Base-by-base conservation (phyloP, 2,888 invertebrate genomes). In the Acrobasis suavella region DNA sequence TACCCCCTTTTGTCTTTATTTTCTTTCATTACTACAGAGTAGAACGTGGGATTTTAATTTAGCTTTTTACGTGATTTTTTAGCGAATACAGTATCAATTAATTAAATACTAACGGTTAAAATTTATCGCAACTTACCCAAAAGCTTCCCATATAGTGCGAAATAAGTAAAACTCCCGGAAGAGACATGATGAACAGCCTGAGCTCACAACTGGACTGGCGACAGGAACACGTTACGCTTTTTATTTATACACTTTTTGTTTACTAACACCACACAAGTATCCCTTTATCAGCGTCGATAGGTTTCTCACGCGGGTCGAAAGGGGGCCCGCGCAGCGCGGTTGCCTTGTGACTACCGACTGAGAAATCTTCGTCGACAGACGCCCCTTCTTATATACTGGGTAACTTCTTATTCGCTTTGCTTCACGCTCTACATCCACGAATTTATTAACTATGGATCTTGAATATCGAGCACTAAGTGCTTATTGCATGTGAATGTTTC, bases 341-440 rank as follows among this genome's bases (percentile, higher is more conserved):
- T 76, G 79, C 76, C 78, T 80, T 72, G 71, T 71, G 70, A 73
- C 76, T 73, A 73, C 69, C 78, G 83, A 89, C 89, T 90, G 89
- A 85, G 79, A 71, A 73, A 69, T 74, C 72, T 69, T 72, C 76
- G 80, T 69, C 77, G 75, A 72, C 78, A 77, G 78, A 70, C 85
- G 86, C 87, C 85, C 85, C 89, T 22, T 56, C 55, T 56, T 91
- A 90, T 91, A 91, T 89, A 90, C 79, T 78, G 81, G n/a, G 81
- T 78, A 82, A 84, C 80, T 86, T 86, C 83, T 86, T 86, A 49
- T 14, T 46, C 46, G 82, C 82, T 85, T 84, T 84, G 81, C 84
- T 87, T 90, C 89, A 91, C 87, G 91, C 90, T 91, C 91, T 87
- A 89, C 71, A 90, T 90, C 86, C 85, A 89, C 76, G 78, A 83